phyloP scores from a whole-genome alignment of 2,113 vertebrate species.

The Clupea harengus region DNA sequence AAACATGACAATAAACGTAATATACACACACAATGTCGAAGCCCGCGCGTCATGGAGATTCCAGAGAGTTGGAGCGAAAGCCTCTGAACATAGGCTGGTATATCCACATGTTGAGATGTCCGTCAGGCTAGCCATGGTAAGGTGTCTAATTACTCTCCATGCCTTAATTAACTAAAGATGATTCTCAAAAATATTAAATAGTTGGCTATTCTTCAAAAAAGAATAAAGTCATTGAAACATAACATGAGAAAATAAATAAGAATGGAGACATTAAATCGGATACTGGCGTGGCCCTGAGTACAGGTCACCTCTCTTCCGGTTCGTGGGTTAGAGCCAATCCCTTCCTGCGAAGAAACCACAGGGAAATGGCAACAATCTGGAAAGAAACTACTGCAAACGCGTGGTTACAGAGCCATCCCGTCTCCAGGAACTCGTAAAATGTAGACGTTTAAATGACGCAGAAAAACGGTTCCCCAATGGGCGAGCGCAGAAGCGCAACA shows the following conservation, averaged over 20 bases:
- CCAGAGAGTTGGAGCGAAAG: not conserved
- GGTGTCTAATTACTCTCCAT: not conserved
- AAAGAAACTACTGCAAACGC: constrained; percentile 52
- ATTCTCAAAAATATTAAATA: too few relatives aligned
- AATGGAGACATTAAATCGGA: constrained; percentile 23
- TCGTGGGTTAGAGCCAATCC: constrained; percentile 47
- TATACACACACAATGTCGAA: not conserved
- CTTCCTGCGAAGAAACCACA: constrained; percentile 50
- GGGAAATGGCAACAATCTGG: constrained; percentile 54
- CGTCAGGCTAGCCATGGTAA: not conserved
- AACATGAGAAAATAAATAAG: not conserved
- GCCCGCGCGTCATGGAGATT: not conserved
- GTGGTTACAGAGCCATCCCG: constrained; percentile 52
- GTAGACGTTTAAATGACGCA: constrained; percentile 71
- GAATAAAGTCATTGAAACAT: not conserved
- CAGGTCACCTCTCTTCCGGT: constrained; percentile 55
- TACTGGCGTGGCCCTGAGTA: constrained; percentile 38
- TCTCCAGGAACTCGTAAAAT: constrained; percentile 65
- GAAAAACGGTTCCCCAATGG: constrained; percentile 66
- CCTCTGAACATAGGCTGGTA: too few relatives aligned
- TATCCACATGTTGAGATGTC: not conserved
- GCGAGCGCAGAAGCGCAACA: constrained; percentile 57
- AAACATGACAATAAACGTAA: not conserved
- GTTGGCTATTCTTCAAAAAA: not conserved
- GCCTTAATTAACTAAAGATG: not conserved